Evolutionary conservation across 2,113 vertebrate genomes (phyloP), one percentile per base, ranked within the genome.

Genomic region (Ictidomys tridecemlineatus): DNA sequence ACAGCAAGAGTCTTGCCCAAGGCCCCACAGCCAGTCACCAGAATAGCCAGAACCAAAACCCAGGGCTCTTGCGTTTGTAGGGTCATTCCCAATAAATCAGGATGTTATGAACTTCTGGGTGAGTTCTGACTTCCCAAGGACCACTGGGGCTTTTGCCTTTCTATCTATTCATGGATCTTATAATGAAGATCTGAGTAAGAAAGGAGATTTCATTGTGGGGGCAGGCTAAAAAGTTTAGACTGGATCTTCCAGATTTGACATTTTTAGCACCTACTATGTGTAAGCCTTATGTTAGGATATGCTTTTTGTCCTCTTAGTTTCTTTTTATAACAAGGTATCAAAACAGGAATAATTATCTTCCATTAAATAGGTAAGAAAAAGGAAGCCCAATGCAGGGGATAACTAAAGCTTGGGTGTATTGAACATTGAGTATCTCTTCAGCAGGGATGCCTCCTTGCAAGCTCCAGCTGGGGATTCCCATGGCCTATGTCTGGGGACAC

Each of bases 341-440:
- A 96, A 30, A 91, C 34, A 67, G 58, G 58, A 72, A 85, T 84
- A 53, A 70, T 72, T 56, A 20, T 39, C 56, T 90, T 91, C 45
- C 37, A 85, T 97, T 92, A 88, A 58, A 92, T 61, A 93, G 39
- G 37, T 69, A 70, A 95, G 89, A 82, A 93, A 92, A 92, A 34
- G 24, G 51, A 96, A 92, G 67, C 76, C 79, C 42, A 78, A 28
- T 5, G 17, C 26, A 42, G 32, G 45, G 20, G 51, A 67, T 85
- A 84, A 61, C 42, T 58, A 22, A 94, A 88, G 79, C 39, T 65
- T 76, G 28, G 34, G 22, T 63, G 30, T 48, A 30, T 39, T 93
- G 76, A 76, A 67, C n/a, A 39, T 1, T n/a, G 89, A 95, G 63
- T 30, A 65, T 91, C 67, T 93, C 82, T 78, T 85, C 12, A 73